phyloP scores from a whole-genome alignment of 2,797 vertebrate species.

The Cacajao melanocephalus region DNA sequence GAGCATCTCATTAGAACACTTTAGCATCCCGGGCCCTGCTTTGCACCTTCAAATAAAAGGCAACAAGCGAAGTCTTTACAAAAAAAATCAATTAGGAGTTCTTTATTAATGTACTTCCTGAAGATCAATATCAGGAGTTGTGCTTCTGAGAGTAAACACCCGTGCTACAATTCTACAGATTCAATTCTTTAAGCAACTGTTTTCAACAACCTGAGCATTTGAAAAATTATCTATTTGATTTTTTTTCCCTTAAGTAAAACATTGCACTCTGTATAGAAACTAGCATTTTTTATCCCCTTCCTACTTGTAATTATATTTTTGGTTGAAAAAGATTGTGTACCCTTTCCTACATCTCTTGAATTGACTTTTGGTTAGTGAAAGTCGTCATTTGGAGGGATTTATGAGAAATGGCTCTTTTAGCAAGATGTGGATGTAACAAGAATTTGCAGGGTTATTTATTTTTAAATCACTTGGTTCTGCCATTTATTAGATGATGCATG shows the following conservation, averaged over 20 bases:
- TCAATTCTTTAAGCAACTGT: constrained; percentile 53
- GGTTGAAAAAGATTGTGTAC: constrained; percentile 1
- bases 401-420: constrained; percentile 26
- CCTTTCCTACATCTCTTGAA: background rate
- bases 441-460: constrained; percentile 5
- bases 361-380: constrained; percentile 24
- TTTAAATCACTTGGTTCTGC: constrained; percentile 38
- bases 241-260: constrained; percentile 35
- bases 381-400: background rate
- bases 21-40: constrained; percentile 79
- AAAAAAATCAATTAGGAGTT: constrained; percentile 86
- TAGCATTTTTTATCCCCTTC: constrained; percentile 14
- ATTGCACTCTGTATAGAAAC: background rate
- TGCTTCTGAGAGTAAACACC: constrained; percentile 64
- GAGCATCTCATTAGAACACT: constrained; percentile 81
- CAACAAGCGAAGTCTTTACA: constrained; percentile 76
- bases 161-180: constrained; percentile 32
- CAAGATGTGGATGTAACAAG: background rate
- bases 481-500: constrained; percentile 31
- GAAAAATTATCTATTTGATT: constrained; percentile 62
- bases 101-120: constrained; percentile 81
- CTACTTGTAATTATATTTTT: constrained; percentile 11
- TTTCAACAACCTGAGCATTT: constrained; percentile 59
- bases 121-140: constrained; percentile 78
- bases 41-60: constrained; percentile 82